Percentiles rank a stretch among this genome's conserved stretches.
Evolutionary conservation across 2,797 vertebrate genomes (phyloP).

Genomic region (Helarctos malayanus): DNA sequence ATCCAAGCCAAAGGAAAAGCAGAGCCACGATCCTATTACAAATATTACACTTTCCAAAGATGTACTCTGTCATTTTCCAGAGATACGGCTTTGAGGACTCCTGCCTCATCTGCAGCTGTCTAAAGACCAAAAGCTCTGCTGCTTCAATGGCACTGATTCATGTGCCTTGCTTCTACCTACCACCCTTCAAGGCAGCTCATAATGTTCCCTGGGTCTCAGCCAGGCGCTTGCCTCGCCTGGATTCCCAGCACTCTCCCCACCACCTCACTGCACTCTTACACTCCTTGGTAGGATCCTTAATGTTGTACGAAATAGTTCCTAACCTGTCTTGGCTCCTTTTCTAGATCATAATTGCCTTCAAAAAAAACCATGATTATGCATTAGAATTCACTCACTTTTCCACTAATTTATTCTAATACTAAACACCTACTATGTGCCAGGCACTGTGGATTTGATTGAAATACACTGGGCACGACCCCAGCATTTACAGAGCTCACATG

Average conservation of each 20-base stretch:
- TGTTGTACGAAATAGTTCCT: background rate
- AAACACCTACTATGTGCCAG: background rate
- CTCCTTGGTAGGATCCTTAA: background rate
- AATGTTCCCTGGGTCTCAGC: background rate
- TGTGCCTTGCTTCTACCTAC: background rate
- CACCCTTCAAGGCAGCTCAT: background rate
- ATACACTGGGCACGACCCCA: background rate
- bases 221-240: background rate
- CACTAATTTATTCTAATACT: background rate
- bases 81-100: background rate
- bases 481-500: background rate
- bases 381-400: background rate
- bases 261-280: background rate
- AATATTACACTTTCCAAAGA: background rate
- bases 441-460: constrained; percentile 1
- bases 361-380: background rate
- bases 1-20: background rate
- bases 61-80: background rate
- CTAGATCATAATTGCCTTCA: background rate
- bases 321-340: background rate
- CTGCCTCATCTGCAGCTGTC: background rate
- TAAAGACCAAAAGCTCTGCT: background rate
- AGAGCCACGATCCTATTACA: background rate
- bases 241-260: background rate
- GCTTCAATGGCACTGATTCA: background rate